Conservation (phyloP, 2,113 vertebrate genomes). For the Lophochroa leadbeateri region DNA sequence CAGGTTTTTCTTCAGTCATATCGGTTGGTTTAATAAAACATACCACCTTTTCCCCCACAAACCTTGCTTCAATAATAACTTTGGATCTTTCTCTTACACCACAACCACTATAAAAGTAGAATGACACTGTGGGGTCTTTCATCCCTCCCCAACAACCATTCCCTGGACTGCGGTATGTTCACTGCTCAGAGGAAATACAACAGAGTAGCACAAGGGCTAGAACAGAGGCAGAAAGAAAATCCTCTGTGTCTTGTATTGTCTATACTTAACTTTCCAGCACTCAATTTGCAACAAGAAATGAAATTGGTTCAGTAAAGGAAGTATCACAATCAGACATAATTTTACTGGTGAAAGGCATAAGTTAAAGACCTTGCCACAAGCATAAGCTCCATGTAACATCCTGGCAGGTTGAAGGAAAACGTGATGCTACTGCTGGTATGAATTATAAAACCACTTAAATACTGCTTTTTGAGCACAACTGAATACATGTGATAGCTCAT, state of each 20-base stretch:
- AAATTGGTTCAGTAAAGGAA: neutral
- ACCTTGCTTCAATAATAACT: neutral
- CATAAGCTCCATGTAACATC: neutral
- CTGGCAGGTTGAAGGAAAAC: neutral
- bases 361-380: neutral
- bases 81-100: neutral
- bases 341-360: neutral
- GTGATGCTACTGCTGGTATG: neutral
- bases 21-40: neutral
- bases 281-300: neutral
- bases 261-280: neutral
- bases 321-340: neutral
- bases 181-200: neutral
- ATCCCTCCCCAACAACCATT: neutral
- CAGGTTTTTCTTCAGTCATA: neutral
- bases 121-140: neutral
- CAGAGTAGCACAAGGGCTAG: neutral
- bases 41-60: neutral
- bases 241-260: neutral
- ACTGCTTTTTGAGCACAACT: neutral
- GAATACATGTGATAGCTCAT: neutral
- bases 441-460: conserved; percentile 24
- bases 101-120: neutral
- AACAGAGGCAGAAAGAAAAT: neutral
- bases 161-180: neutral